Base-by-base conservation (phyloP, 2,797 vertebrate genomes). In the Lophotriccus pileatus region DNA sequence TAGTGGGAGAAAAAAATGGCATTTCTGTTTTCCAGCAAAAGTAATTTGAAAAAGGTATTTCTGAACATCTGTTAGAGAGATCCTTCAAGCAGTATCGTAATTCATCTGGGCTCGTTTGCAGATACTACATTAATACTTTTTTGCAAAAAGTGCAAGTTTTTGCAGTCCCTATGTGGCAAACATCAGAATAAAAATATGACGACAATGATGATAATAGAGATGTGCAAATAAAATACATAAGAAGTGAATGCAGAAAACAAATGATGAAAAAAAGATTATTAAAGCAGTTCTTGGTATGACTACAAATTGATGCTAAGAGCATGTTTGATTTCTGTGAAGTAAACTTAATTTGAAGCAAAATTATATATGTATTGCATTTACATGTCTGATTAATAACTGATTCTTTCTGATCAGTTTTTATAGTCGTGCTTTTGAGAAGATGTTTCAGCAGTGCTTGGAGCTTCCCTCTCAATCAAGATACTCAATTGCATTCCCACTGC, bases 361-460 rank as follows among this genome's bases (percentile, higher is more conserved):
- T 30, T 16, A 22, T 6, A 8, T 36, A 6, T 46, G 15, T 67
- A 28, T 75, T 52, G 10, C 34, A 78, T 96, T 96, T 92, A 73
- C 78, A 62, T 92, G 66, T 77, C 44, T 97, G 53, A 55, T 67
- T n/a, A 43, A 41, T 84, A 60, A 60, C 25, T 1, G 2, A 9
- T 36, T 12, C 1, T 97, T 96, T 95, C 66, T 70, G 46, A 73
- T 92, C 75, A 99, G 99, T 97, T 99, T 99, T 98, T 99, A 99
- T 98, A 99, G 99, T 97, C 99, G 99, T 84, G 99, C 99, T 43
- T 99, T 99, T 98, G 99, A 99, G 97, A 99, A 99, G 98, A 99
- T 99, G 99, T 99, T 99, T 97, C 99, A 99, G 96, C 99, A 99
- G 96, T 99, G 99, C 95, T 98, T 99, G 98, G 99, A 99, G 98